These are phyloP conservation scores for Gymnosoma rotundatum DNA, from an alignment of 2,888 invertebrate genomes.

Conservation along the genomic window DNA sequence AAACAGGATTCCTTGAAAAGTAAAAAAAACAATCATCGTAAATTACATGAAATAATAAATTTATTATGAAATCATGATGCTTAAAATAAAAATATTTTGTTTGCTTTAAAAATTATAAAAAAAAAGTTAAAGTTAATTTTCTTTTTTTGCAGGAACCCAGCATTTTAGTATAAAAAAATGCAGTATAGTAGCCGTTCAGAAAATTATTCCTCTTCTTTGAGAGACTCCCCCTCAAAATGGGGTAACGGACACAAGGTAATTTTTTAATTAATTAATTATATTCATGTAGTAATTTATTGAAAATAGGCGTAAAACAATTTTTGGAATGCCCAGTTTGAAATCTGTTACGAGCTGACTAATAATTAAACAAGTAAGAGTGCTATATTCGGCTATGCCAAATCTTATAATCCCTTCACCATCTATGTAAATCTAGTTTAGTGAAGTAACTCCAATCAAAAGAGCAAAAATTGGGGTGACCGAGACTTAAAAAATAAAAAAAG, in stretches of 20 bases:
- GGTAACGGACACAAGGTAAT: conserved; percentile 76
- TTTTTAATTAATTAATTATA: not conserved
- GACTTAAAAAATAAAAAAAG: too few species aligned
- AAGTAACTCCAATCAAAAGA: too few species aligned
- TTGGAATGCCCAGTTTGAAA: too few species aligned
- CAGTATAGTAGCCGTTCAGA: conserved; percentile 79
- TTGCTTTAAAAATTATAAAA: conserved; percentile 43
- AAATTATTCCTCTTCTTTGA: conserved; percentile 78
- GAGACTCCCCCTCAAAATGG: conserved; percentile 77
- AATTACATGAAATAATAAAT: conserved; percentile 41
- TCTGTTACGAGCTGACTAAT: too few species aligned
- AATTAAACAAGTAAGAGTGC: too few species aligned
- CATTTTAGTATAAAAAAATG: conserved; percentile 72
- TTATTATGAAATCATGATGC: conserved; percentile 39
- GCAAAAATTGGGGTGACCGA: too few species aligned
- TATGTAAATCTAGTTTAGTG: too few species aligned
- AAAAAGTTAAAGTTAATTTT: not conserved
- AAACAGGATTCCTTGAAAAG: conserved; percentile 66
- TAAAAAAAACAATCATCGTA: conserved; percentile 59
- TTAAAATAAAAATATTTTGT: conserved; percentile 57
- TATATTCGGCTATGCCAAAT: too few species aligned
- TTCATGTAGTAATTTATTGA: too few species aligned
- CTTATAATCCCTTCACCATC: too few species aligned
- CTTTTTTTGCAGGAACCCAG: conserved; percentile 72
- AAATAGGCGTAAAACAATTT: too few species aligned